Conservation (phyloP, 2,797 vertebrate species). For the Squalus acanthias region DNA sequence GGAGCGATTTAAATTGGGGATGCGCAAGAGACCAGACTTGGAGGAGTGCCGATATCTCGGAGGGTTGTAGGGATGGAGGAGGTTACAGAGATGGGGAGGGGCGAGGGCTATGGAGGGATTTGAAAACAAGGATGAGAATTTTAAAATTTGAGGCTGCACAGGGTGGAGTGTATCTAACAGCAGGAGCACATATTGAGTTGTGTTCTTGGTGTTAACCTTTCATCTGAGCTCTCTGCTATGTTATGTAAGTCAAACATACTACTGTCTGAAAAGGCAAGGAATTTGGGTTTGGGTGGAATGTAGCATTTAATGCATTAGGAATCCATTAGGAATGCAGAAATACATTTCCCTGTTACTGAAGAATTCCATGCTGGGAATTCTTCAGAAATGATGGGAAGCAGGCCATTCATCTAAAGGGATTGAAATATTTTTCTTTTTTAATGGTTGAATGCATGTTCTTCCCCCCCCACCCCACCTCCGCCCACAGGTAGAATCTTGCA, state of each 20-base stretch:
- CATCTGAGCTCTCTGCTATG: not conserved
- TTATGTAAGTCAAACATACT: not conserved
- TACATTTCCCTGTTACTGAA: not conserved
- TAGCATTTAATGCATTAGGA: not conserved
- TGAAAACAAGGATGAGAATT: not conserved
- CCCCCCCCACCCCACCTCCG: not conserved
- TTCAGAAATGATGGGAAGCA: not conserved
- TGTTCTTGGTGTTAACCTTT: not conserved
- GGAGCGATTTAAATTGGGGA: not conserved
- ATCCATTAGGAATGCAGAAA: not conserved
- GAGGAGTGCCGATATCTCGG: not conserved
- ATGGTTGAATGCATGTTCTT: not conserved
- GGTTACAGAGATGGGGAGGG: not conserved
- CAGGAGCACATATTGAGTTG: not conserved
- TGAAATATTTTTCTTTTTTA: not conserved
- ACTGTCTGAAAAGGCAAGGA: not conserved
- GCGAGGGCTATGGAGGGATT: not conserved
- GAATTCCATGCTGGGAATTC: not conserved
- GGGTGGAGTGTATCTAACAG: not conserved
- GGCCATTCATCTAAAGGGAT: not conserved
- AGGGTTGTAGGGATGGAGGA: not conserved
- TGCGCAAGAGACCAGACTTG: not conserved
- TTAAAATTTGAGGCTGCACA: not conserved
- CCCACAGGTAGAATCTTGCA: not conserved
- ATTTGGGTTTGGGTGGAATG: constrained; percentile 1